These are phyloP conservation scores for Poeciliopsis prolifica DNA, from an alignment of 2,113 vertebrate genomes.

Conservation along the genomic window DNA sequence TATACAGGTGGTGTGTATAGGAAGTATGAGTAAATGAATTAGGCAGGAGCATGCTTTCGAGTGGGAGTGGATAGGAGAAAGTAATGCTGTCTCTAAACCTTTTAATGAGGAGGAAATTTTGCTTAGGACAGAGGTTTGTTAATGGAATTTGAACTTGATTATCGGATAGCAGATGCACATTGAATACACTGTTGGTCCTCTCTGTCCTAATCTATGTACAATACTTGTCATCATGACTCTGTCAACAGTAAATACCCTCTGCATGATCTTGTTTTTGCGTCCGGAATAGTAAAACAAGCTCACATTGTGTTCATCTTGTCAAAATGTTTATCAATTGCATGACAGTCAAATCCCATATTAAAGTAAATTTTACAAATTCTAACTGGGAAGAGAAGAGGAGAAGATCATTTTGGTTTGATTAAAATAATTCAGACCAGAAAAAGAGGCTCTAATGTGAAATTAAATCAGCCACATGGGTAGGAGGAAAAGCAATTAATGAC, in stretches of 20 bases:
- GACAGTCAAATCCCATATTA: neutral
- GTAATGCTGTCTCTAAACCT: constrained; percentile 66
- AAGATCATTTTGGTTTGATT: constrained; percentile 17
- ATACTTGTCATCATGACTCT: constrained; percentile 51
- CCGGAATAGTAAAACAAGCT: constrained; percentile 20
- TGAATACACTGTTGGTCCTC: constrained; percentile 55
- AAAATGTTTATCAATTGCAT: constrained; percentile 4
- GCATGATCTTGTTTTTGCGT: constrained; percentile 14
- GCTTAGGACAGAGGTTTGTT: constrained; percentile 77
- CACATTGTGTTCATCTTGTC: neutral
- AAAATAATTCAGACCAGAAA: constrained; percentile 40
- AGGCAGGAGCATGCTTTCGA: constrained; percentile 64
- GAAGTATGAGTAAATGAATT: constrained; percentile 79
- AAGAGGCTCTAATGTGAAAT: constrained; percentile 50
- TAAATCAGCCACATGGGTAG: constrained; percentile 42
- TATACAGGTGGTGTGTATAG: constrained; percentile 72
- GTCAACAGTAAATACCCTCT: constrained; percentile 24
- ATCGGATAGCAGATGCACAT: constrained; percentile 64
- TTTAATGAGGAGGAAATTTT: constrained; percentile 79
- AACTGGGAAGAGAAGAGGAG: neutral
- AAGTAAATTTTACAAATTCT: neutral
- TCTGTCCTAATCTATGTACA: constrained; percentile 60
- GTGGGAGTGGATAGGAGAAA: constrained; percentile 65
- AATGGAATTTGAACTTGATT: constrained; percentile 82
- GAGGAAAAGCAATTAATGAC: constrained; percentile 57